Evolutionary conservation across 2,888 invertebrate species (phyloP), one percentile per base, ranked within the genome.

Genomic region (Perizoma affinitatum): DNA sequence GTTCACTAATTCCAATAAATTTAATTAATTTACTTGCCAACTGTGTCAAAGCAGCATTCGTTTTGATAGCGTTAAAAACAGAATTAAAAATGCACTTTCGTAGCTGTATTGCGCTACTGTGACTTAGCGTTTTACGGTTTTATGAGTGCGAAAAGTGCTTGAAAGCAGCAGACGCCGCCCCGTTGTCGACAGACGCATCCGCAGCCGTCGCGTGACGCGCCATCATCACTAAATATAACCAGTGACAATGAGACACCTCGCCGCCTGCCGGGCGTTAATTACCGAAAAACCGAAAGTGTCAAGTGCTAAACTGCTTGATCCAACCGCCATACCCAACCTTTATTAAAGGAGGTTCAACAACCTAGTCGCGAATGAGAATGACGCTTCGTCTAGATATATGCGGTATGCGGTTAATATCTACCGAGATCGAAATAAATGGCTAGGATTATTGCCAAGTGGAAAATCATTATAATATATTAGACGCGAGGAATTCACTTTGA

Each of bases 391-490:
- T 86, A 90, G 86, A 90, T 90, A 85, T 83, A 89, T 77, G 86
- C 83, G 88, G 86, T 85, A 88, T 87, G 89, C 80, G 83, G 84
- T 88, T 90, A 87, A 90, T 90, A 91, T 90, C 88, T 83, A 80
- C 82, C 66, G 81, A 80, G 88, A 90, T 91, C 86, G 81, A 91
- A 91, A 92, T 92, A 92, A 92, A 90, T 91, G 82, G 86, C 86
- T 88, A 90, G 90, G 89, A 90, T 90, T 91, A 90, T 90, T 91
- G 92, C 92, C 92, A 92, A 91, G 86, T 87, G 79, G 83, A 90
- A 86, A 89, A 90, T 87, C 87, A 87, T 87, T 88, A 82, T 88
- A 91, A 90, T 89, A 90, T 91, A 92, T 90, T 88, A 85, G 90
- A 88, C 90, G 82, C 82, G 82, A 69, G 90, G 90, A 90, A 91